These are phyloP conservation scores for Capitulum mitella DNA, from an alignment of 2,888 invertebrate species.

Conservation along the genomic window DNA sequence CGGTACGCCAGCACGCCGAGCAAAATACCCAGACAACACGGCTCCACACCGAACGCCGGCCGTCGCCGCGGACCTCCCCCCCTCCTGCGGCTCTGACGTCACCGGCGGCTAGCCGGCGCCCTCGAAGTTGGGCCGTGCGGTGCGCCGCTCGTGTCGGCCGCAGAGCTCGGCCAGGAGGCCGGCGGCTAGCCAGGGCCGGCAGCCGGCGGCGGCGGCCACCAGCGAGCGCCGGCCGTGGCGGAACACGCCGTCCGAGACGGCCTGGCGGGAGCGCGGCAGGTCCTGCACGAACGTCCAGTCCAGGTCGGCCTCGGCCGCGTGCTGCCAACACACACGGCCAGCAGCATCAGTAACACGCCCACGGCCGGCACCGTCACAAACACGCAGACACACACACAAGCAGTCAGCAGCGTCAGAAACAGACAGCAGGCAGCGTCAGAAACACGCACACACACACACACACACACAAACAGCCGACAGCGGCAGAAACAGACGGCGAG, in stretches of 20 bases:
- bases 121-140: background rate
- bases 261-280: background rate
- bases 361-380: background rate
- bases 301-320: constrained; percentile 10
- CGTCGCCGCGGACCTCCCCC: background rate
- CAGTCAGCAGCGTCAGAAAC: too few species aligned
- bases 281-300: constrained; percentile 13
- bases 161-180: background rate
- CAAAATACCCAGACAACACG: too few species aligned
- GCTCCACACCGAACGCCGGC: too few species aligned
- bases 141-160: background rate
- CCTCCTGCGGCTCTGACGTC: background rate
- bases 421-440: too few species aligned
- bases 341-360: too few species aligned
- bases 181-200: background rate
- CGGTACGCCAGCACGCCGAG: too few species aligned
- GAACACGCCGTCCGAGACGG: background rate
- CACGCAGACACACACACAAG: background rate
- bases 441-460: too few species aligned
- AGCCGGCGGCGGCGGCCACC: background rate
- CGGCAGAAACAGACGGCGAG: too few species aligned
- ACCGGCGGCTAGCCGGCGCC: background rate
- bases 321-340: too few species aligned
- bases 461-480: too few species aligned
- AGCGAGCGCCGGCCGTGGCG: background rate